phyloP scores from a whole-genome alignment of 2,797 vertebrate genomes.

The Perodicticus potto region DNA sequence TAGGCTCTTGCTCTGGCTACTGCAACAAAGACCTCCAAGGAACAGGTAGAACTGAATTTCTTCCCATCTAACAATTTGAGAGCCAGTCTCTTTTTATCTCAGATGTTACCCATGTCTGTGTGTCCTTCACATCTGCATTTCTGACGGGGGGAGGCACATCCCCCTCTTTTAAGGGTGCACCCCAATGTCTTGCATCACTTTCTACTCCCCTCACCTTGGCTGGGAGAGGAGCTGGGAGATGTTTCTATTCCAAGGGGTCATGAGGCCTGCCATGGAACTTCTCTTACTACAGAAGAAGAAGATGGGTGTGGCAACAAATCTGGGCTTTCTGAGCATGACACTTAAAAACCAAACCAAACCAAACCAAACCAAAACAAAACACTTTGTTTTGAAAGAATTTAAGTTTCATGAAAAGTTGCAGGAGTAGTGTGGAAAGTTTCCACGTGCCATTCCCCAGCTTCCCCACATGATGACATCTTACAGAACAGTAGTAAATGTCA shows the following conservation, averaged over 20 bases:
- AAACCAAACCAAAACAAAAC: not conserved
- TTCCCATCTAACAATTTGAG: not conserved
- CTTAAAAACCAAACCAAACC: no score
- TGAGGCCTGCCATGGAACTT: not conserved
- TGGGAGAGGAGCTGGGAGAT: not conserved
- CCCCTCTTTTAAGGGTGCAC: not conserved
- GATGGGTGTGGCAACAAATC: accelerated
- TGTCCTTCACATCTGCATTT: not conserved
- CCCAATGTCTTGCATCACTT: accelerated
- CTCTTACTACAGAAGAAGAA: not conserved
- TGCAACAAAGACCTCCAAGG: not conserved
- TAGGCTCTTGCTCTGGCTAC: not conserved
- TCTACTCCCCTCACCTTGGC: not conserved
- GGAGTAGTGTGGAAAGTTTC: not conserved
- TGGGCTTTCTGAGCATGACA: not conserved
- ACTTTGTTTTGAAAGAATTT: not conserved
- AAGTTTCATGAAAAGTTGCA: not conserved
- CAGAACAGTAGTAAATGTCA: not conserved
- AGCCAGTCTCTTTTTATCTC: not conserved
- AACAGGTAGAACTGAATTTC: not conserved
- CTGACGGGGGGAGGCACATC: accelerated
- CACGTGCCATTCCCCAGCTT: no score
- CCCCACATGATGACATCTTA: not conserved
- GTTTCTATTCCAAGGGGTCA: not conserved
- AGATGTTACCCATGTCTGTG: not conserved